Conservation (phyloP, 2,113 vertebrate species). For the Hydropotes inermis region DNA sequence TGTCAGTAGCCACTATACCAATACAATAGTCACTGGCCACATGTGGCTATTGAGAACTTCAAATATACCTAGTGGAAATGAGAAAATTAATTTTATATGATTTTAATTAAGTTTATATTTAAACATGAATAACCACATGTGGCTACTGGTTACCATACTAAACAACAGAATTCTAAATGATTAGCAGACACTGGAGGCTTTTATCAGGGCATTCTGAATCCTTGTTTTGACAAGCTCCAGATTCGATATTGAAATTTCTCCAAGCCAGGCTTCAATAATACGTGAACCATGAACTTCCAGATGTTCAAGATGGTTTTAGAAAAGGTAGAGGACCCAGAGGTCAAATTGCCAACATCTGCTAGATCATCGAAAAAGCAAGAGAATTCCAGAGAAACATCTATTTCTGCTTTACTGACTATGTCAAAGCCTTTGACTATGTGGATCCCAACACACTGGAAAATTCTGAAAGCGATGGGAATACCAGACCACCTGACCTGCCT, state of each 20-base stretch:
- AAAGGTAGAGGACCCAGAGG: background rate
- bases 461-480: background rate
- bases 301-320: background rate
- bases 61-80: background rate
- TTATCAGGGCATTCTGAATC: background rate
- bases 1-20: background rate
- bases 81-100: background rate
- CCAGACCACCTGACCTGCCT: background rate
- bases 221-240: background rate
- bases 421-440: background rate
- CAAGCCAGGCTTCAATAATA: background rate
- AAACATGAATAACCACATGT: background rate
- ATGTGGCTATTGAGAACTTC: background rate
- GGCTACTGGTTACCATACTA: background rate
- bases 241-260: background rate
- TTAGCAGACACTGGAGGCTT: background rate
- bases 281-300: background rate
- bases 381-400: background rate
- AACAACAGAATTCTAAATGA: background rate
- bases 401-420: background rate
- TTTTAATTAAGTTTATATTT: background rate
- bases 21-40: background rate
- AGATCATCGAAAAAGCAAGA: background rate
- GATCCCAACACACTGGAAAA: background rate
- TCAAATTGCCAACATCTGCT: background rate